Evolutionary conservation across 1,140 invertebrate genomes (phyloP).

Genomic region (Solen grandis): DNA sequence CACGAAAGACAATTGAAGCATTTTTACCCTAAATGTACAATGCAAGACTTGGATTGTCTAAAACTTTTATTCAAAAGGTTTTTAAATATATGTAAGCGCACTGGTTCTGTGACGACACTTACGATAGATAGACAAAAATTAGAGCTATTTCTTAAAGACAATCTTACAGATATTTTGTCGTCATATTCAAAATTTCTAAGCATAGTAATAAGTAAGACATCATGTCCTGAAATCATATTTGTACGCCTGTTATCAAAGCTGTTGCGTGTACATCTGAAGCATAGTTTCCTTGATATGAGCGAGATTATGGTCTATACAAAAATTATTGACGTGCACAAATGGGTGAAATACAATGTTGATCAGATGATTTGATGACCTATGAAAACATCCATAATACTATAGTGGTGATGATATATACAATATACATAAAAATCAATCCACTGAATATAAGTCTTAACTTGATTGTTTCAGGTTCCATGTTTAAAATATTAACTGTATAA

Average conservation of each 20-base stretch:
- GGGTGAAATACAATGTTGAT: not conserved
- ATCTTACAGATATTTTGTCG: not conserved
- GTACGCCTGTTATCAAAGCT: not conserved
- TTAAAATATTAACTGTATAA: not conserved
- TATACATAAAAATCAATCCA: not conserved
- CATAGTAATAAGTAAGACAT: not conserved
- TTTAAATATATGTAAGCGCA: not conserved
- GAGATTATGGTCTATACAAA: not conserved
- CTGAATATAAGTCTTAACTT: not conserved
- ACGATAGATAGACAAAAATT: no score
- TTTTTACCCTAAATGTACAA: not conserved
- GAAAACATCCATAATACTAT: not conserved
- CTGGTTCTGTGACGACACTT: no score
- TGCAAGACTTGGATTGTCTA: not conserved
- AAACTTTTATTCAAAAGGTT: not conserved
- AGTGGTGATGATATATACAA: not conserved
- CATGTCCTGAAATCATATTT: not conserved
- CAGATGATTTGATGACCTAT: not conserved
- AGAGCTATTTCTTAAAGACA: no score
- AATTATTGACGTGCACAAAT: not conserved
- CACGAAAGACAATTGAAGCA: not conserved
- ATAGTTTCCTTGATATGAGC: not conserved
- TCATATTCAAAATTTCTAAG: slow-evolving; percentile 3
- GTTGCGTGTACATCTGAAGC: not conserved
- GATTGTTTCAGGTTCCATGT: not conserved